phyloP scores from a whole-genome alignment of 1,140 invertebrate species.

The Drosophila repleta region DNA sequence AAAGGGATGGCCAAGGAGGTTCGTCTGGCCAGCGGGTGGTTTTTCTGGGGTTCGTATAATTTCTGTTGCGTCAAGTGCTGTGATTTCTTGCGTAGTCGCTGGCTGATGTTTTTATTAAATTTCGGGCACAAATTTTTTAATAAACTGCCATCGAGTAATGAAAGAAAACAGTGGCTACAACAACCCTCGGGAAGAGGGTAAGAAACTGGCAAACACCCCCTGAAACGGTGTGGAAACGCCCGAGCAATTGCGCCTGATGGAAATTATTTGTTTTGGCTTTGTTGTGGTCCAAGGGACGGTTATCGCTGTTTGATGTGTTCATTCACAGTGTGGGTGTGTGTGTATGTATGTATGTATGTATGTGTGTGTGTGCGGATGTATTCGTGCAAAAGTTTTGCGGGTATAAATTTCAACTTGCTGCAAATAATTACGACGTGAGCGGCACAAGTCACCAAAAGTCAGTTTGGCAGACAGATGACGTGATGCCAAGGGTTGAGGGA shows the following conservation, averaged over 20 bases:
- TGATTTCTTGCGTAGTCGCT: slow-evolving; percentile 51
- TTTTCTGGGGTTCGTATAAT: background rate
- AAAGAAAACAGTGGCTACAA: slow-evolving; percentile 40
- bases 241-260: slow-evolving; percentile 50
- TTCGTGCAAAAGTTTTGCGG: slow-evolving; percentile 38
- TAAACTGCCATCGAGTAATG: slow-evolving; percentile 72
- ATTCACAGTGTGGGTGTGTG: slow-evolving; percentile 24
- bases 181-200: slow-evolving; percentile 8
- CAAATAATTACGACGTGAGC: slow-evolving; percentile 79
- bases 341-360: background rate
- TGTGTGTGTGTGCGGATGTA: slow-evolving; percentile 9
- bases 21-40: slow-evolving; percentile 10
- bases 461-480: slow-evolving; percentile 67
- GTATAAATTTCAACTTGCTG: slow-evolving; percentile 78
- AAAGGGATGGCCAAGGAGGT: background rate
- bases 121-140: slow-evolving; percentile 73
- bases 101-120: slow-evolving; percentile 74
- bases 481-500: background rate
- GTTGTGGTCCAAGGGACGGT: slow-evolving; percentile 55
- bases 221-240: slow-evolving; percentile 28
- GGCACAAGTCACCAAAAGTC: slow-evolving; percentile 51
- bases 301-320: slow-evolving; percentile 65
- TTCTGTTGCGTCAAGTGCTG: slow-evolving; percentile 47
- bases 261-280: slow-evolving; percentile 69
- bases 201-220: background rate